Evolutionary conservation across 2,888 invertebrate genomes (phyloP).

Genomic region (Aproaerema taeniolella): DNA sequence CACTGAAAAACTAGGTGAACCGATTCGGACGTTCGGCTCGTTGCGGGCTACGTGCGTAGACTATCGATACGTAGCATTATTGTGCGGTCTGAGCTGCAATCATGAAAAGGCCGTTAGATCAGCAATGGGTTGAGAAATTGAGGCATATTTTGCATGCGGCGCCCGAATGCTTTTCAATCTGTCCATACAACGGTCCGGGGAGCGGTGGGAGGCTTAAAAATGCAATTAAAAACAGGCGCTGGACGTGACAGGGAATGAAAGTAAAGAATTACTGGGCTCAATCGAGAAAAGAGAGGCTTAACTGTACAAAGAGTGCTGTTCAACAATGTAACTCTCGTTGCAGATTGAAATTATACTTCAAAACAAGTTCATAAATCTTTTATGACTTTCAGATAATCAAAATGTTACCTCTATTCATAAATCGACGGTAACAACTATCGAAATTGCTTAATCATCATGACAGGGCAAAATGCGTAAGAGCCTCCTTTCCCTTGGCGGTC

Average conservation of each 20-base stretch:
- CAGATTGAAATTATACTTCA: too few relatives aligned
- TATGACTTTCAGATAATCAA: too few relatives aligned
- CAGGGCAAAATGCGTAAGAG: neutral
- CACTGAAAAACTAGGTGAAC: conserved; percentile 71
- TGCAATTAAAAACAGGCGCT: conserved; percentile 9
- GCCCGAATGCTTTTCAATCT: too few relatives aligned
- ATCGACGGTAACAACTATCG: conserved; percentile 2
- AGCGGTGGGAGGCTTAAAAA: conserved; percentile 8
- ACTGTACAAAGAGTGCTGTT: too few relatives aligned
- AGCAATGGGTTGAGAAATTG: too few relatives aligned
- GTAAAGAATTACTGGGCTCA: conserved; percentile 4
- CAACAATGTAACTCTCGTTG: too few relatives aligned
- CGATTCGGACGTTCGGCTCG: conserved; percentile 44
- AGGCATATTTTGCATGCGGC: too few relatives aligned
- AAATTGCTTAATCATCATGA: conserved; percentile 5
- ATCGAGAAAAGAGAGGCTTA: too few relatives aligned
- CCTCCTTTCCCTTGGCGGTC: conserved; percentile 17
- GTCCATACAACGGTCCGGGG: too few relatives aligned
- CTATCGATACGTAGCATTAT: conserved; percentile 26
- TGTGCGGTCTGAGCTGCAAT: conserved; percentile 8
- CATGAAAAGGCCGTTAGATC: neutral
- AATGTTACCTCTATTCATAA: too few relatives aligned
- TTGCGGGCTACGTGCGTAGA: conserved; percentile 36
- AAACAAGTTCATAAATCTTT: too few relatives aligned
- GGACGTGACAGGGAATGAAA: conserved; percentile 9